These are phyloP conservation scores for Pelodytes ibericus DNA, from an alignment of 2,797 vertebrate species.

Conservation along the genomic window DNA sequence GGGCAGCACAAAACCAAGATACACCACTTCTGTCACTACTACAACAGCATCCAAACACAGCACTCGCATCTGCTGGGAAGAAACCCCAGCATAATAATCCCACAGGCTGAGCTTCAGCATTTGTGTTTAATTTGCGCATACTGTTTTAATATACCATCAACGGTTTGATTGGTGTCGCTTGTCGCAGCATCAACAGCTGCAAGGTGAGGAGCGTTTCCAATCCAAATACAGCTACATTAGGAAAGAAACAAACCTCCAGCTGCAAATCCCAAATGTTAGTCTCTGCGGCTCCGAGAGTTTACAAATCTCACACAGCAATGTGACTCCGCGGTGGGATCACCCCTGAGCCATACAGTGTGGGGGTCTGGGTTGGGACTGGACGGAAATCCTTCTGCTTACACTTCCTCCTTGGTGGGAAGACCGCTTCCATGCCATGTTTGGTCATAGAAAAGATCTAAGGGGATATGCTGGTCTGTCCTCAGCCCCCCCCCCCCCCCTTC, in stretches of 20 bases:
- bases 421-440: conserved; percentile 32
- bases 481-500: too few relatives aligned
- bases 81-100: conserved; percentile 10
- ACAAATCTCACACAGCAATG: conserved; percentile 30
- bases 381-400: conserved; percentile 22
- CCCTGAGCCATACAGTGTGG: conserved; percentile 3
- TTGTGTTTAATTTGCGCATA: conserved; percentile 30
- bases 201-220: conserved; percentile 26
- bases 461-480: too few relatives aligned
- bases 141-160: conserved; percentile 7
- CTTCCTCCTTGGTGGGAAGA: not conserved
- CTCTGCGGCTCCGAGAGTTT: conserved; percentile 17
- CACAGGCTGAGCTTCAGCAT: not conserved
- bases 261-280: conserved; percentile 33
- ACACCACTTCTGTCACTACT: conserved; percentile 1
- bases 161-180: conserved; percentile 17
- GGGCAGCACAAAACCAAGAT: too few relatives aligned
- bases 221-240: conserved; percentile 45
- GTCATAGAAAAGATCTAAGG: conserved; percentile 11
- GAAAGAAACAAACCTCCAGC: conserved; percentile 49
- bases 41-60: not conserved
- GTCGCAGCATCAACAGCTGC: conserved; percentile 36
- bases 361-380: not conserved
- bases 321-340: conserved; percentile 24
- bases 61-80: conserved; percentile 8